Evolutionary conservation across 2,888 invertebrate genomes (phyloP).

Genomic region (Eupithecia subumbrata): DNA sequence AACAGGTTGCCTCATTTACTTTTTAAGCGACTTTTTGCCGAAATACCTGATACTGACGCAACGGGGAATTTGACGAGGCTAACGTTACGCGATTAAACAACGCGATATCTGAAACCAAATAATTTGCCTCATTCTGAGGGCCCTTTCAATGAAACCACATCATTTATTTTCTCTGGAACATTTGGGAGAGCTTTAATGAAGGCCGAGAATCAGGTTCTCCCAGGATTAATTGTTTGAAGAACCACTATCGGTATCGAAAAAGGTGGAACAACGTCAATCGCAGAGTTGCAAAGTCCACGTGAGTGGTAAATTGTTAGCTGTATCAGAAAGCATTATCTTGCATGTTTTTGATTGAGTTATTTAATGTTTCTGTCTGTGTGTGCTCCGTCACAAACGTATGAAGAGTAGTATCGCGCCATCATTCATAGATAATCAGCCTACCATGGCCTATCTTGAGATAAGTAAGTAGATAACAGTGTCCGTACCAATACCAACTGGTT

Average conservation of each 20-base stretch:
- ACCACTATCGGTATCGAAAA: not conserved
- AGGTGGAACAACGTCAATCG: not conserved
- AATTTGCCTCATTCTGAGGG: not conserved
- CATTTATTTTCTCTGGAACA: conserved; percentile 7
- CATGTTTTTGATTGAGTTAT: conserved; percentile 3
- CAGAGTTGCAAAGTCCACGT: not conserved
- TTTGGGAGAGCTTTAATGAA: not conserved
- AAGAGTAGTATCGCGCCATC: conserved; percentile 10
- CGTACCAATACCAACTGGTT: conserved; percentile 2
- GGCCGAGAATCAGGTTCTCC: not conserved
- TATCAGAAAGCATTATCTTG: conserved; percentile 7
- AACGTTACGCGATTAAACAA: conserved; percentile 11
- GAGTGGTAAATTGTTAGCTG: not conserved
- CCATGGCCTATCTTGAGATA: conserved; percentile 26
- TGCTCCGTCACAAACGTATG: not conserved
- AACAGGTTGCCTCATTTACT: conserved; percentile 21
- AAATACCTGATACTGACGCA: conserved; percentile 27
- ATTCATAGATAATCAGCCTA: conserved; percentile 22
- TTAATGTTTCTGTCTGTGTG: not conserved
- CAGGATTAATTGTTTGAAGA: not conserved
- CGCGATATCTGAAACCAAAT: conserved; percentile 15
- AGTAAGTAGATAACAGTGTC: conserved; percentile 10
- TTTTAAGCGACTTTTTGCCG: conserved; percentile 31
- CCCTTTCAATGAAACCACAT: conserved; percentile 11
- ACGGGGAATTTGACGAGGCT: conserved; percentile 17